These are phyloP conservation scores for Chorisops tibialis DNA, from an alignment of 2,888 invertebrate species.

Conservation along the genomic window DNA sequence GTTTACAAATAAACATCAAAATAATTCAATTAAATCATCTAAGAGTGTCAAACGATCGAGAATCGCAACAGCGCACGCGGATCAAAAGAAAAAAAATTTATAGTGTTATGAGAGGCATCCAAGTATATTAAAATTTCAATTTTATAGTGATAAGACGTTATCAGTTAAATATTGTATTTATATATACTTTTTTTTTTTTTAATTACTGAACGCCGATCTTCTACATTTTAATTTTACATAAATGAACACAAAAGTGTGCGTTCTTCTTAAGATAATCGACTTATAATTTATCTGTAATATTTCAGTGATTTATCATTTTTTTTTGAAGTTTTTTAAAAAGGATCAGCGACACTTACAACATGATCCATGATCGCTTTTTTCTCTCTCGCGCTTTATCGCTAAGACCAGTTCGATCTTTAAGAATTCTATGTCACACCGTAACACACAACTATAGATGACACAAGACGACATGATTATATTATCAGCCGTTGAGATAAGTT, in stretches of 20 bases:
- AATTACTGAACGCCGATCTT: not conserved
- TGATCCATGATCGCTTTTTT: too few relatives aligned
- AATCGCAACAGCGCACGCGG: not conserved
- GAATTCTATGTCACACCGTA: too few relatives aligned
- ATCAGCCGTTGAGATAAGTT: conserved; percentile 7
- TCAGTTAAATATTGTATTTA: not conserved
- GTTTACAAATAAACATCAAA: conserved; percentile 29
- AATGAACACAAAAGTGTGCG: not conserved
- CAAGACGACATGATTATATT: too few relatives aligned
- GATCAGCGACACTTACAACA: too few relatives aligned
- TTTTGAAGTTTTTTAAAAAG: too few relatives aligned
- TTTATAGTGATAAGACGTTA: conserved; percentile 13
- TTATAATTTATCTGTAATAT: not conserved
- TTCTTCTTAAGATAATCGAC: not conserved
- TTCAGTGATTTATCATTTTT: too few relatives aligned
- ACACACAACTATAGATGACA: too few relatives aligned
- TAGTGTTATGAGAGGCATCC: conserved; percentile 10
- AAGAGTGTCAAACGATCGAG: conserved; percentile 6
- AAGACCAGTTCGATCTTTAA: too few relatives aligned
- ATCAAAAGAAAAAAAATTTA: not conserved
- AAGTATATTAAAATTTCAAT: conserved; percentile 9
- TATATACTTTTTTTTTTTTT: not conserved
- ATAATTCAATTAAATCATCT: conserved; percentile 23
- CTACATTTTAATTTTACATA: not conserved
- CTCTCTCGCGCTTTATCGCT: too few relatives aligned